A percentile compares a stretch with the other conserved stretches of the same genome.
phyloP scores from a whole-genome alignment of 2,113 vertebrate genomes.

The Rutilus rutilus region DNA sequence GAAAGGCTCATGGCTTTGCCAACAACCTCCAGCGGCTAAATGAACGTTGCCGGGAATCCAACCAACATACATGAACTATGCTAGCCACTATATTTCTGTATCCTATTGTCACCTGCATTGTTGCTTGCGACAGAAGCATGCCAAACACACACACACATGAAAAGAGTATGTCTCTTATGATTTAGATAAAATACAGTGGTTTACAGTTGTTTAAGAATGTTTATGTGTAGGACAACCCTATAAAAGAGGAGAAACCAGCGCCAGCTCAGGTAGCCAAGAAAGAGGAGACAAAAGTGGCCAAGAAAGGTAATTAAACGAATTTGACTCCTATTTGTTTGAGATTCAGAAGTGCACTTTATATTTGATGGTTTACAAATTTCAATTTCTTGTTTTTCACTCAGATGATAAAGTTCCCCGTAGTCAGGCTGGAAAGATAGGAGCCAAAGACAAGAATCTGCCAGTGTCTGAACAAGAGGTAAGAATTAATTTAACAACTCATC shows the following conservation, averaged over 20 bases:
- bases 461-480: constrained; percentile 66
- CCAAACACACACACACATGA: neutral
- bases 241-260: constrained; percentile 64
- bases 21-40: too few species aligned
- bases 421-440: constrained; percentile 57
- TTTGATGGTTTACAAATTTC: neutral
- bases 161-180: neutral
- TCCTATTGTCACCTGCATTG: too few species aligned
- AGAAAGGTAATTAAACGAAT: constrained; percentile 58
- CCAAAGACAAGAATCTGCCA: constrained; percentile 61
- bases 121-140: too few species aligned
- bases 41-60: too few species aligned
- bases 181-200: neutral
- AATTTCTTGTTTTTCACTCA: neutral
- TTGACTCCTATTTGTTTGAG: neutral
- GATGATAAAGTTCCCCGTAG: constrained; percentile 58
- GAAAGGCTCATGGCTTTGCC: too few species aligned
- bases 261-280: constrained; percentile 57
- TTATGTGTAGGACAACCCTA: constrained; percentile 61
- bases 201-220: neutral
- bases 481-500: neutral
- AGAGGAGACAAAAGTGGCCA: constrained; percentile 63
- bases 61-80: too few species aligned
- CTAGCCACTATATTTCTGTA: too few species aligned
- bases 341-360: neutral